These are phyloP conservation scores for Dicyrtoma fusca DNA, from an alignment of 2,888 invertebrate species.

Conservation along the genomic window DNA sequence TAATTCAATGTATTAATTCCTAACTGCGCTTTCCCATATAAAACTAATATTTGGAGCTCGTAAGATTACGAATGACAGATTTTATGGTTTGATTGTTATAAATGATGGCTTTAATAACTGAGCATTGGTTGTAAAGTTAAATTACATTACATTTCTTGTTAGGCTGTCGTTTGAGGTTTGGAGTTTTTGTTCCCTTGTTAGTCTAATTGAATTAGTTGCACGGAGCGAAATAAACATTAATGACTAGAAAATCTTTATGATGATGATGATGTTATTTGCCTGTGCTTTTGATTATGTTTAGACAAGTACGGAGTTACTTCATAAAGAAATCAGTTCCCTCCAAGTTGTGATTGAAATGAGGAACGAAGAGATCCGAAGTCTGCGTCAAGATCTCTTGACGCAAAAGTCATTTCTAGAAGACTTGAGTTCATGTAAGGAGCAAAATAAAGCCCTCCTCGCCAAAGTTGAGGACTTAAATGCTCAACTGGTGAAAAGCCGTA, in stretches of 20 bases:
- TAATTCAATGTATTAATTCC: no score
- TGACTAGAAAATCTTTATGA: not conserved
- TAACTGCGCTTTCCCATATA: no score
- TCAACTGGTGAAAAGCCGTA: conserved; percentile 49
- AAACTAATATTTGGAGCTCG: no score
- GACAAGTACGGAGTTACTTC: conserved; percentile 59
- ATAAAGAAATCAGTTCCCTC: conserved; percentile 79
- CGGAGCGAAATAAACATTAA: no score
- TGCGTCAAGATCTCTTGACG: conserved; percentile 62
- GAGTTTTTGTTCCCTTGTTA: no score
- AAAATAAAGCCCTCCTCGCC: conserved; percentile 44
- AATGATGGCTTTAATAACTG: no score
- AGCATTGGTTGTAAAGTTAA: no score
- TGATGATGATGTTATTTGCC: not conserved
- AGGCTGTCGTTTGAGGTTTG: no score
- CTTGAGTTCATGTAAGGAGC: conserved; percentile 46
- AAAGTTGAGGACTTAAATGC: conserved; percentile 54
- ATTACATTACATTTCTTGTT: no score
- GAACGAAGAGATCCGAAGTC: conserved; percentile 79
- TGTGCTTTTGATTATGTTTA: conserved; percentile 12
- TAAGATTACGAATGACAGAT: no score
- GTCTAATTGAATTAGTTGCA: no score
- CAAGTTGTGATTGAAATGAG: conserved; percentile 86
- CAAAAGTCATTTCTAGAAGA: conserved; percentile 46
- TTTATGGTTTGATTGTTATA: no score